Evolutionary conservation across 1,140 invertebrate genomes (phyloP), one percentile per base, ranked within the genome.

Genomic region (Drosophila gunungcola): DNA sequence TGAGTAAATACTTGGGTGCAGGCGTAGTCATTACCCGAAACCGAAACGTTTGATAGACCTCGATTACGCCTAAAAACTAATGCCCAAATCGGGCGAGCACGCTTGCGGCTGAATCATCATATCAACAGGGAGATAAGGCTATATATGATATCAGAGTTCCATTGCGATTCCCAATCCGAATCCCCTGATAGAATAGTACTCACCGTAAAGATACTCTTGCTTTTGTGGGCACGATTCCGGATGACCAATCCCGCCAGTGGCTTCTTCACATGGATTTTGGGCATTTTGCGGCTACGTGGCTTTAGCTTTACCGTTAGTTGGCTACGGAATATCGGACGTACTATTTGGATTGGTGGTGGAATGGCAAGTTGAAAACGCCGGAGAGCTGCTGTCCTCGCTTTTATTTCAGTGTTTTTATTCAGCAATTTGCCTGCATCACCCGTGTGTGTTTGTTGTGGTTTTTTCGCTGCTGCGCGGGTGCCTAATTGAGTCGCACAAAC

Each of bases 221-320:
- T 96, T 93, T 96, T 96, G 79, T 96, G 95, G 85, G 95, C 94
- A 91, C 95, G 93, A 91, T 95, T 95, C 86, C 95, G 93, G 91
- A 96, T 95, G 79, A 96, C 95, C 93, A 96, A 95, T 73, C 95
- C 95, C 54, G 86, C 75, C 56, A 92, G 74, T 36, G 91, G 91
- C 65, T 92, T 92, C 69, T 92, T 92, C 34, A 92, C 91, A 60
- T 91, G 91, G 70, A 92, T 92, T 76, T 92, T 92, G 62, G 91
- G 91, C 91, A 92, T 92, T 57, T 85, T 79, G 62, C 84, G 84
- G 78, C 62, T 76, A 76, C 72, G 73, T 76, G 73, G 73, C 73
- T 74, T 62, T 73, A 41, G 41, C 32, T 48, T 53, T 57, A 42
- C 27, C 36, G 38, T 52, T 52, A 52, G 38, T 52, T 52, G 36